These are phyloP conservation scores for Serripes groenlandicus DNA, from an alignment of 2,888 invertebrate species.

Conservation along the genomic window DNA sequence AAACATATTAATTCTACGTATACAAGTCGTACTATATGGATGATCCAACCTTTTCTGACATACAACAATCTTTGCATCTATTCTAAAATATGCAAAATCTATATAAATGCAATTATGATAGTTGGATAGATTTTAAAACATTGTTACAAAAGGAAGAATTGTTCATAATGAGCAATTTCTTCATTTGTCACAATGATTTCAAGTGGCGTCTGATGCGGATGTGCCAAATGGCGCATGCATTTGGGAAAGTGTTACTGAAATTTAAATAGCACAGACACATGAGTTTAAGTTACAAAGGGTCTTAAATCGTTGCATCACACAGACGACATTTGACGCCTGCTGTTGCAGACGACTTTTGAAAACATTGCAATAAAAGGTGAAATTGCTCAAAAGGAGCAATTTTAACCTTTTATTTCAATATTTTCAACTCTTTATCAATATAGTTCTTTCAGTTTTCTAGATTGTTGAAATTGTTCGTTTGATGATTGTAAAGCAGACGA, in stretches of 20 bases:
- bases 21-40: too few relatives aligned
- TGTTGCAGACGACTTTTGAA: background rate
- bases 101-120: too few relatives aligned
- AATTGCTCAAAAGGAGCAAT: background rate
- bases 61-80: too few relatives aligned
- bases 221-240: too few relatives aligned
- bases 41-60: too few relatives aligned
- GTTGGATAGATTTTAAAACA: background rate
- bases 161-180: background rate
- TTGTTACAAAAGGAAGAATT: background rate
- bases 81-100: too few relatives aligned
- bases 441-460: background rate
- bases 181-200: background rate
- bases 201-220: too few relatives aligned
- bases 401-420: background rate
- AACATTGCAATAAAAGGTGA: background rate
- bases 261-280: too few relatives aligned
- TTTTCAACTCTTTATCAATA: background rate
- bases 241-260: too few relatives aligned
- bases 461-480: background rate
- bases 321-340: background rate
- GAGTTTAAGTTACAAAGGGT: background rate
- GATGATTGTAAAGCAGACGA: too few relatives aligned
- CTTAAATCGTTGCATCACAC: background rate
- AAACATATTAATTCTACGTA: conserved; percentile 2